Base-by-base conservation (phyloP, 2,797 vertebrate species). In the Clarias platycephalus region DNA sequence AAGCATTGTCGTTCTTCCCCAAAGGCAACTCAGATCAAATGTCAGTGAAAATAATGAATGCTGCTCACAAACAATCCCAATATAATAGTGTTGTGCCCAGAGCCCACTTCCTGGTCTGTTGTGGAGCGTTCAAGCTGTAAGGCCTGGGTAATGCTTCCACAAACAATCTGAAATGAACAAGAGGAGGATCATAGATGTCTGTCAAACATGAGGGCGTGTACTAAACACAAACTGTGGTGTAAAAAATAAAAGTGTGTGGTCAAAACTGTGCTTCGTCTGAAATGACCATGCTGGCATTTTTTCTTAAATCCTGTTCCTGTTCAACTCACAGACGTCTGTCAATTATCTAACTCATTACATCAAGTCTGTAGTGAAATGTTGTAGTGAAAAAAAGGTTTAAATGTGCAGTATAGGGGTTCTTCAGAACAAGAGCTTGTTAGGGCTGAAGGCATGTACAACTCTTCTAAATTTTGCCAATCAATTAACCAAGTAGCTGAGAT, bases 21-120 rank as follows among this genome's bases (percentile, higher is more conserved):
- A 53, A 10, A 31, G 66, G 57, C 40, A 18, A 72, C 5, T 8
- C 4, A 44, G 58, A 81, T 58, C 58, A 34, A 84, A 58, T 72
- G 37, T 26, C 84, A 55, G 31, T 64, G 31, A 76, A 81, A 57
- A n/a, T 68, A 31, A 72, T 84, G 64, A 79, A 58, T 24, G n/a
- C 34, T 66, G 24, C 49, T 80, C 22, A 24, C 22, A 57, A 40
- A 31, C 62, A 28, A 75, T 64, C 13, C 12, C 15, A 28, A 20
- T 67, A n/a, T 44, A 67, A 85, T 60, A 76, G 60, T 76, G 12
- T 31, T 31, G 15, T 64, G 60, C 78, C 37, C 5, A 4, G 28
- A 5, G 62, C 15, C 31, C 28, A 70, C 37, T n/a, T 63, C 26
- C 58, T 63, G 67, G 26, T 77, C 44, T 67, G 49, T 28, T 63